Conservation (phyloP, 1,140 invertebrate species). For the Pogonomyrmex barbatus region DNA sequence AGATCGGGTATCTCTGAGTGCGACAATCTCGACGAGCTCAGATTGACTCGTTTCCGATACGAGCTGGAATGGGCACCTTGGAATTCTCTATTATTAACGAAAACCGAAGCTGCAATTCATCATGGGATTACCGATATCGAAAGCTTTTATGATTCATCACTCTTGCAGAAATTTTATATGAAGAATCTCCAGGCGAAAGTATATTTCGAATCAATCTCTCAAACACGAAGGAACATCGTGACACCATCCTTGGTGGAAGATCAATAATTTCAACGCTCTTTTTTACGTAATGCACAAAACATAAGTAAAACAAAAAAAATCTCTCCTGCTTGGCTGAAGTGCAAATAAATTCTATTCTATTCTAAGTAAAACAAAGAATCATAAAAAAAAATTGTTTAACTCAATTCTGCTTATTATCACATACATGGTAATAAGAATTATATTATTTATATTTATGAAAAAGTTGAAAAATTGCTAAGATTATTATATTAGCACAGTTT, state of each 20-base stretch:
- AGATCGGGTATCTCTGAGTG: conserved; percentile 89
- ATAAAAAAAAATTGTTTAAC: too few species aligned
- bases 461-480: background rate
- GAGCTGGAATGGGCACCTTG: conserved; percentile 89
- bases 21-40: conserved; percentile 87
- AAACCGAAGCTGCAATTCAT: conserved; percentile 88
- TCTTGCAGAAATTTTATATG: conserved; percentile 79
- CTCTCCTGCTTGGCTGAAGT: background rate
- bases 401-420: background rate
- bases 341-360: too few species aligned
- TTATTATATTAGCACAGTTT: conserved; percentile 10
- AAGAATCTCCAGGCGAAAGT: conserved; percentile 83
- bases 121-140: conserved; percentile 69
- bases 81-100: conserved; percentile 89
- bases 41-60: conserved; percentile 87
- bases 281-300: background rate
- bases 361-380: background rate
- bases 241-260: conserved; percentile 26
- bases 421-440: background rate
- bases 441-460: background rate
- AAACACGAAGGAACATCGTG: conserved; percentile 32
- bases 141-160: conserved; percentile 78
- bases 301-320: background rate
- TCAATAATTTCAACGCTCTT: conserved; percentile 19
- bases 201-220: conserved; percentile 72